Base-by-base conservation (phyloP, 2,797 vertebrate genomes). In the Artibeus lituratus region DNA sequence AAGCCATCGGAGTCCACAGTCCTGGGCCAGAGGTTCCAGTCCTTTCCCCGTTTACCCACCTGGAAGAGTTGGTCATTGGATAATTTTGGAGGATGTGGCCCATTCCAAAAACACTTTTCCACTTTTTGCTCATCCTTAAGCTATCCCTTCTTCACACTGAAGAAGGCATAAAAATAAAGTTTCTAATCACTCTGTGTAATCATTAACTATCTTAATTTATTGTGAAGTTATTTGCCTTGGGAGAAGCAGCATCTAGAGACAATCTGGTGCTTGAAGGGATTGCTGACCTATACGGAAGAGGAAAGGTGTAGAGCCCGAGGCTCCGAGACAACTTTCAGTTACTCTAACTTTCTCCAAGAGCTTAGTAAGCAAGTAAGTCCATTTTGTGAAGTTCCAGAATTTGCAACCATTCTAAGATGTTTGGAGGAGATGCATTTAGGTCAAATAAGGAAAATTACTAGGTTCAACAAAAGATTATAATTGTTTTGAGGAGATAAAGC, bases 1-100 rank as follows among this genome's bases (percentile, higher is more conserved):
- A 72, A 87, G 3, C 39, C 18, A 7, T 35, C 24, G 5, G 18
- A 26, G 16, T 49, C 37, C 22, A 16, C n/a, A 7, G 4, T 67
- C 37, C 22, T 3, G 21, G 3, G 5, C 2, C 0, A 5, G n/a
- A 26, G 5, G 24, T 0, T 15, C 53, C 19, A 29, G 5, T 67
- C 62, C 44, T 94, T 51, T 14, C 12, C 2, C 32, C 32, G 5
- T 51, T 74, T 15, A 55, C 10, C 44, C 65, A 12, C 37, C 15
- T 32, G 59, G 29, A 82, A 8, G 4, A 21, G 14, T 5, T 39
- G 16, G 26, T 7, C 3, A 15, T 37, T 5, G 29, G 21, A 21
- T 22, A 49, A 74, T 8, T 69, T 84, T 47, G 18, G 18, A 59
- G 49, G 29, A 69, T 42, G 19, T 0, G 62, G 7, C 49, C 26